Conservation (phyloP, 2,797 vertebrate genomes). For the Mus caroli region DNA sequence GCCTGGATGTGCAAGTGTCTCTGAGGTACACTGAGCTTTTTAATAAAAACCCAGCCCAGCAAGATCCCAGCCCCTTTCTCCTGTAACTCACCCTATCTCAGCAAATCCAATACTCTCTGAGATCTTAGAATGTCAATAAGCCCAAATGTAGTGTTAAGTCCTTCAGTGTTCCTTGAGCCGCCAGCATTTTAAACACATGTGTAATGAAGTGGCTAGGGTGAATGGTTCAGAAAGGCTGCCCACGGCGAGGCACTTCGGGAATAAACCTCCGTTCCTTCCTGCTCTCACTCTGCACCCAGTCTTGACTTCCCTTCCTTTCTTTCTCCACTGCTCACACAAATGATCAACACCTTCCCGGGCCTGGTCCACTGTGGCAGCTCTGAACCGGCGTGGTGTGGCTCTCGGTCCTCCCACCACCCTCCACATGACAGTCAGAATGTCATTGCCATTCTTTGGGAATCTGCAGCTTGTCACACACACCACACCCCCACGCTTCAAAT, state of each 20-base stretch:
- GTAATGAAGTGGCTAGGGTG: not conserved
- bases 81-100: not conserved
- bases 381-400: not conserved
- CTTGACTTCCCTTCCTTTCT: not conserved
- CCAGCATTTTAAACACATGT: not conserved
- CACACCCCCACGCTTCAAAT: not conserved
- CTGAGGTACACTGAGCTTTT: not conserved
- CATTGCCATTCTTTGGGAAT: not conserved
- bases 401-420: not conserved
- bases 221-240: not conserved
- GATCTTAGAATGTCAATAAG: not conserved
- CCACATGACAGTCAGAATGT: not conserved
- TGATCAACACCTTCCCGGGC: not conserved
- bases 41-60: not conserved
- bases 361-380: not conserved
- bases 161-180: not conserved
- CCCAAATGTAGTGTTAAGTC: not conserved
- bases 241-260: not conserved
- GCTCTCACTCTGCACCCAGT: not conserved
- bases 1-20: not conserved
- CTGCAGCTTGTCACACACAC: not conserved
- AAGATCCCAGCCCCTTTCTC: not conserved
- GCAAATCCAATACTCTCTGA: not conserved
- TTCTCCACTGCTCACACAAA: no score
- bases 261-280: not conserved